Evolutionary conservation across 2,113 vertebrate genomes (phyloP).

Genomic region (Uria lomvia): DNA sequence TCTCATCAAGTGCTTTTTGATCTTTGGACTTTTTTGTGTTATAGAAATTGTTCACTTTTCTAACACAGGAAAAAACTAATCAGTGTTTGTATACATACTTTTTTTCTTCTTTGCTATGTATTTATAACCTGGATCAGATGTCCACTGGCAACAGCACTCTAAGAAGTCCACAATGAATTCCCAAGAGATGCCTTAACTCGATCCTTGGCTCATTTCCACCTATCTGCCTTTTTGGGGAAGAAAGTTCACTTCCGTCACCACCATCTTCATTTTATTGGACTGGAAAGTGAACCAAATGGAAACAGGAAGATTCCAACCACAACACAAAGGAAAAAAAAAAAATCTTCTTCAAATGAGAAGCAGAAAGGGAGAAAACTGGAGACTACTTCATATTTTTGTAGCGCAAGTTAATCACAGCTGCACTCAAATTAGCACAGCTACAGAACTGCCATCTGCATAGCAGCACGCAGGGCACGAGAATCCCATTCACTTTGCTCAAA

Average conservation of each 20-base stretch:
- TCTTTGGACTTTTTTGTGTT: not conserved
- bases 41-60: not conserved
- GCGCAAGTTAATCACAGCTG: not conserved
- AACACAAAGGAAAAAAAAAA: not conserved
- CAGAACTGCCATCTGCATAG: not conserved
- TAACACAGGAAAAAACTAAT: not conserved
- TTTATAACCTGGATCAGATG: not conserved
- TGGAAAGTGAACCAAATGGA: not conserved
- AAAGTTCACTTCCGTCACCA: not conserved
- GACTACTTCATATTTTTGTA: not conserved
- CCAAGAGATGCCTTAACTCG: not conserved
- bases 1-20: not conserved
- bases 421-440: not conserved
- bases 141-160: not conserved
- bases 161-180: not conserved
- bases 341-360: slow-evolving; percentile 3
- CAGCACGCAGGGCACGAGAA: not conserved
- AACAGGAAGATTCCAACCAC: slow-evolving; percentile 24
- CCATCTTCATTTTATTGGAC: not conserved
- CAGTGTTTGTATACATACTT: not conserved
- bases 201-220: not conserved
- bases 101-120: not conserved
- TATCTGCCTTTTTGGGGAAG: not conserved
- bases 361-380: not conserved
- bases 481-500: not conserved